phyloP scores from a whole-genome alignment of 1,140 invertebrate species.

The Hesperophylax magnus region DNA sequence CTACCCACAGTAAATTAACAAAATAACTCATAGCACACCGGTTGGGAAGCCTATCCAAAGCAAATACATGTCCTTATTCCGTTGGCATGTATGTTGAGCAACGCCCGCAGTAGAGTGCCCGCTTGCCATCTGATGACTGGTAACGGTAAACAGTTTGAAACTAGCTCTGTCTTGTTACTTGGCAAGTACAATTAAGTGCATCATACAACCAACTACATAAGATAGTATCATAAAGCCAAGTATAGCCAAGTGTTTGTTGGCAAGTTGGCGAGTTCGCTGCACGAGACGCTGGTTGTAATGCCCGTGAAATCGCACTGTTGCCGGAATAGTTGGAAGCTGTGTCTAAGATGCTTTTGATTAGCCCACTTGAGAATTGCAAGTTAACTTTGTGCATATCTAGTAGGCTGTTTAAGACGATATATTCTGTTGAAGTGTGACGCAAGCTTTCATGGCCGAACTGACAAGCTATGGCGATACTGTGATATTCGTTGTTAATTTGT shows the following conservation, averaged over 20 bases:
- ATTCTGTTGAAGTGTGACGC: too few species aligned
- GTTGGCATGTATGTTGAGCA: background rate
- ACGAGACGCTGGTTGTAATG: background rate
- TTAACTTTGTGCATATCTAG: background rate
- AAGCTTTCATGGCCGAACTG: too few species aligned
- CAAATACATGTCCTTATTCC: too few species aligned
- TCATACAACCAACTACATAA: background rate
- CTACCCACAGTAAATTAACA: too few species aligned
- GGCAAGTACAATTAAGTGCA: background rate
- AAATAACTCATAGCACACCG: too few species aligned
- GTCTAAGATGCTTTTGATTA: background rate
- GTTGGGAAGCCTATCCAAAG: too few species aligned
- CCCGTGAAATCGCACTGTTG: background rate
- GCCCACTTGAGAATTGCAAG: background rate
- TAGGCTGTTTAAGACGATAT: background rate
- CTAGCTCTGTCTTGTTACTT: constrained; percentile 11
- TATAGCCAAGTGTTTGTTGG: too few species aligned
- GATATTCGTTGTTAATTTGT: too few species aligned
- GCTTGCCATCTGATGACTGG: constrained; percentile 21
- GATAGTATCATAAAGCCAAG: background rate
- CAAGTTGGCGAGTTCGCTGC: background rate
- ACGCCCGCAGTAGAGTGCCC: constrained; percentile 1
- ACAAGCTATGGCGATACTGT: too few species aligned
- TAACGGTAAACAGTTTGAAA: constrained; percentile 15
- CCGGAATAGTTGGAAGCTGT: background rate